Evolutionary conservation across 2,113 vertebrate genomes (phyloP).

Genomic region (Nycticebus coucang): DNA sequence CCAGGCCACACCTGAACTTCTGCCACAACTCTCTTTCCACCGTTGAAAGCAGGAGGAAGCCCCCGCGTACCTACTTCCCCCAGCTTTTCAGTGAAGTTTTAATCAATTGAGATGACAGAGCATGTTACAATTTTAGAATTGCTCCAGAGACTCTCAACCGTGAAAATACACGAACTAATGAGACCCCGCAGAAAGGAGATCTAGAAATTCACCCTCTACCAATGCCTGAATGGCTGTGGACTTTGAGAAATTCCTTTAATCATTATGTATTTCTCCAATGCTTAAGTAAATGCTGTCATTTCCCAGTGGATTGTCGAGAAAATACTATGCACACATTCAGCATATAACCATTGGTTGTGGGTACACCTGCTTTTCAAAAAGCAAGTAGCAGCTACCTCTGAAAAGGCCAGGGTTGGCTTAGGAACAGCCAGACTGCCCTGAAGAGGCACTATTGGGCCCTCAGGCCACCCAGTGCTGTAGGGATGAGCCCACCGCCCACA

Average conservation of each 20-base stretch:
- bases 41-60: background rate
- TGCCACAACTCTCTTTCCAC: background rate
- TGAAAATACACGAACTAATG: background rate
- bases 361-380: background rate
- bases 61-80: background rate
- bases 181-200: background rate
- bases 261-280: constrained; percentile 17
- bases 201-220: background rate
- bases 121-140: constrained; percentile 13
- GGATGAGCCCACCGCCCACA: background rate
- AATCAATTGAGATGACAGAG: background rate
- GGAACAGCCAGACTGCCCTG: background rate
- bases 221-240: background rate
- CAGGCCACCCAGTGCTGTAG: background rate
- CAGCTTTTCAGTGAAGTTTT: background rate
- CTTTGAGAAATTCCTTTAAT: background rate
- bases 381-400: background rate
- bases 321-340: background rate
- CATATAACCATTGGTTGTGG: background rate
- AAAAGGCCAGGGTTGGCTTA: background rate
- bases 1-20: background rate
- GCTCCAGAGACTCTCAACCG: background rate
- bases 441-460: background rate
- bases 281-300: background rate
- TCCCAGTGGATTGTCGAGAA: background rate